Percentiles rank a stretch among this genome's conserved stretches.
Evolutionary conservation across 2,888 invertebrate species (phyloP).

Genomic region (Nomada flava): DNA sequence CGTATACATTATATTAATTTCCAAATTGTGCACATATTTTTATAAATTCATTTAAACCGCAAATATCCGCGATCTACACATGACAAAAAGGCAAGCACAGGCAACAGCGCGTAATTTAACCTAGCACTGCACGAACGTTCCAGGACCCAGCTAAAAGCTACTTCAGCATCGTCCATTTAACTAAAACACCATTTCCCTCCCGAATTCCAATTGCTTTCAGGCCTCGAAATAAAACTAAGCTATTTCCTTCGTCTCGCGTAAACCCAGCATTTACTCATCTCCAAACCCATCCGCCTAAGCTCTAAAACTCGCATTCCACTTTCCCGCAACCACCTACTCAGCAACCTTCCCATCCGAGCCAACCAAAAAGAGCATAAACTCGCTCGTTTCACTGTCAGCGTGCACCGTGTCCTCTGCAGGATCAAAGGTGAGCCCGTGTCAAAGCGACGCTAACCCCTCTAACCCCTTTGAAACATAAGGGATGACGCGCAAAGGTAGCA

Average conservation of each 20-base stretch:
- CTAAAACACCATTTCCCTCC: too few species aligned
- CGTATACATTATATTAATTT: too few species aligned
- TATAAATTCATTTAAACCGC: too few species aligned
- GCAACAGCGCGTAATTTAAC: too few species aligned
- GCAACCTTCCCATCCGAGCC: not conserved
- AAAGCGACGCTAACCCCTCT: slow-evolving; percentile 16
- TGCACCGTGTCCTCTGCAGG: slow-evolving; percentile 18
- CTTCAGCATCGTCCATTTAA: too few species aligned
- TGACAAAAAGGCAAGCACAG: too few species aligned
- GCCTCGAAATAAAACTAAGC: too few species aligned
- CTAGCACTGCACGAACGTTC: too few species aligned
- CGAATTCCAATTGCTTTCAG: too few species aligned
- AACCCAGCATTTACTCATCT: not conserved
- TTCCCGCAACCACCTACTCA: not conserved
- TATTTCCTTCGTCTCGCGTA: not conserved
- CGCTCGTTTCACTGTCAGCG: slow-evolving; percentile 8
- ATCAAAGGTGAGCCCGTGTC: slow-evolving; percentile 50
- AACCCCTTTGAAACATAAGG: not conserved
- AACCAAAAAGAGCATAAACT: not conserved
- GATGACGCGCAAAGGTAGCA: slow-evolving; percentile 16
- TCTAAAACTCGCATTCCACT: not conserved
- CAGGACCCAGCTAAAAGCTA: too few species aligned
- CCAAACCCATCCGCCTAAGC: not conserved
- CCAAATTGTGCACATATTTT: too few species aligned
- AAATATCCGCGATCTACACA: too few species aligned